These are phyloP conservation scores for Coreoperca whiteheadi DNA, from an alignment of 2,113 vertebrate species.

Conservation along the genomic window DNA sequence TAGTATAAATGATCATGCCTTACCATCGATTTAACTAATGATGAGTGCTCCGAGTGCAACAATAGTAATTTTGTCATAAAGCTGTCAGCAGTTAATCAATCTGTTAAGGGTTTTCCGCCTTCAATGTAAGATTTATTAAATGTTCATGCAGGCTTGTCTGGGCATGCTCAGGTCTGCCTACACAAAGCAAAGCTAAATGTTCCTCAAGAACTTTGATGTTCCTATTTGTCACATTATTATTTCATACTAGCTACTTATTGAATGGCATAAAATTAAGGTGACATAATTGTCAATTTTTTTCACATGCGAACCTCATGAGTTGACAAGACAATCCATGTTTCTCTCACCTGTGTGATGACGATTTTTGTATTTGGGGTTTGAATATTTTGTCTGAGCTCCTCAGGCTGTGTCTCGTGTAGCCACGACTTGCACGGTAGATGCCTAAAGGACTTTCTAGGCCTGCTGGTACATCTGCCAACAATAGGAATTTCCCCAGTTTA, in stretches of 20 bases:
- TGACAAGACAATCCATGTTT: slow-evolving; percentile 66
- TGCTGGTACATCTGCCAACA: slow-evolving; percentile 84
- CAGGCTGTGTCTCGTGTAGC: slow-evolving; percentile 76
- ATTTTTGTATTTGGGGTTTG: slow-evolving; percentile 42
- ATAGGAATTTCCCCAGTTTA: slow-evolving; percentile 87
- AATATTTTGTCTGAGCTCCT: slow-evolving; percentile 78
- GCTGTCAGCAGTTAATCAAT: slow-evolving; percentile 91
- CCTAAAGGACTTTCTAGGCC: slow-evolving; percentile 80
- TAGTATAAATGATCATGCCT: slow-evolving; percentile 82
- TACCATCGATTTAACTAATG: slow-evolving; percentile 87
- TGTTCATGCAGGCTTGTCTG: slow-evolving; percentile 81
- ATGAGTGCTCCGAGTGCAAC: slow-evolving; percentile 85
- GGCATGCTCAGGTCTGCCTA: slow-evolving; percentile 85
- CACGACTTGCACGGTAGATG: slow-evolving; percentile 77
- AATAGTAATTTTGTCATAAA: slow-evolving; percentile 88
- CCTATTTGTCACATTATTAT: slow-evolving; percentile 83
- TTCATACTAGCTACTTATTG: slow-evolving; percentile 56
- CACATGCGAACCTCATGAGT: slow-evolving; percentile 15
- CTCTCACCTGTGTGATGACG: slow-evolving; percentile 50
- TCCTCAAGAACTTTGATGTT: slow-evolving; percentile 80
- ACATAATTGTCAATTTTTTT: slow-evolving; percentile 59
- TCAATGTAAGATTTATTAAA: slow-evolving; percentile 92
- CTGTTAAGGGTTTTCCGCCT: slow-evolving; percentile 87
- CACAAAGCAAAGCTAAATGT: slow-evolving; percentile 78
- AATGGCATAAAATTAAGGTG: slow-evolving; percentile 54